These are phyloP conservation scores for Cephus runcator DNA, from an alignment of 2,888 invertebrate species.

Conservation along the genomic window DNA sequence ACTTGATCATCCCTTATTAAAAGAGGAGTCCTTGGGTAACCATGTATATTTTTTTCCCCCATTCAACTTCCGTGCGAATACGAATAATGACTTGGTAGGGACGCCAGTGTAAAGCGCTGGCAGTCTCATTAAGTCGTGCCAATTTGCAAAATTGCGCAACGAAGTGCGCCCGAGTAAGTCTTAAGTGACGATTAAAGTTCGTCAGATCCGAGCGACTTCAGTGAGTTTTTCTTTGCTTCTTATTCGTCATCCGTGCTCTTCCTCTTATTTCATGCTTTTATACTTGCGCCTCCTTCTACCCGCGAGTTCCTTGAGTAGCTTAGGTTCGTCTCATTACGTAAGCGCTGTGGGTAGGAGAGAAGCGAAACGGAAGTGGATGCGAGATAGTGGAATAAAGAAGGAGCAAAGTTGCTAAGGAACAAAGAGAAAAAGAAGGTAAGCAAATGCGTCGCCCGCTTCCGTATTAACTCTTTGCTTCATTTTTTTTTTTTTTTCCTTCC, in stretches of 20 bases:
- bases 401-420: background rate
- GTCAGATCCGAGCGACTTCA: background rate
- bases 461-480: background rate
- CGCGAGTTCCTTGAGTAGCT: constrained; percentile 7
- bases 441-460: background rate
- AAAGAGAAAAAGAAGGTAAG: background rate
- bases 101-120: background rate
- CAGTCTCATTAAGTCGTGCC: constrained; percentile 4
- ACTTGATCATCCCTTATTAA: background rate
- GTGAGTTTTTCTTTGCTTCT: background rate
- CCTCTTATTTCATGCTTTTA: background rate
- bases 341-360: background rate
- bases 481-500: background rate
- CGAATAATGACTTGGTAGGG: background rate
- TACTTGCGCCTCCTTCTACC: background rate
- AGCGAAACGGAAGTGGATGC: background rate
- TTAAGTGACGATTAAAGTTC: constrained; percentile 35
- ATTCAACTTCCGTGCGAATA: background rate
- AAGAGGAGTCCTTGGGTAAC: background rate
- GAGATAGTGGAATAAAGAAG: background rate
- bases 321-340: constrained; percentile 11
- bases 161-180: constrained; percentile 20
- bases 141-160: constrained; percentile 23
- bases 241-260: background rate
- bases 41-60: background rate